These are phyloP conservation scores for Gortyna flavago DNA, from an alignment of 2,888 invertebrate genomes.

Conservation along the genomic window DNA sequence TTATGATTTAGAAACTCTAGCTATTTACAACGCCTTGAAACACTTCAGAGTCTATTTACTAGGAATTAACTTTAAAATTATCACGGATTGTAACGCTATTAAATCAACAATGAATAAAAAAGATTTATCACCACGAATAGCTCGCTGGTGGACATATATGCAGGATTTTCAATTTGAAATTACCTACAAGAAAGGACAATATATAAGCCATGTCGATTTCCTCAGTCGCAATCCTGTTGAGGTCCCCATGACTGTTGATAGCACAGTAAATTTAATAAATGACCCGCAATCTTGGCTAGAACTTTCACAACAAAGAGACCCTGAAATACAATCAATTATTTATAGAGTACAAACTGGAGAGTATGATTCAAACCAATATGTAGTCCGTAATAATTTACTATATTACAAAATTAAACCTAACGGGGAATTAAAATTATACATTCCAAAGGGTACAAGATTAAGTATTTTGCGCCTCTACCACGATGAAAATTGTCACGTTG, in stretches of 20 bases:
- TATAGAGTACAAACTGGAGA: background rate
- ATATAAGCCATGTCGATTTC: background rate
- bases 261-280: background rate
- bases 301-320: background rate
- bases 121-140: conserved; percentile 4
- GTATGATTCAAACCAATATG: background rate
- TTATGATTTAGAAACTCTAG: conserved; percentile 4
- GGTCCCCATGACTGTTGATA: conserved; percentile 1
- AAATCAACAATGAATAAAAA: conserved; percentile 6
- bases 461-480: background rate
- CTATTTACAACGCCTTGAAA: conserved; percentile 63
- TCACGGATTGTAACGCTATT: conserved; percentile 10
- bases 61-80: conserved; percentile 3
- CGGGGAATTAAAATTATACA: background rate
- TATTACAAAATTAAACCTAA: background rate
- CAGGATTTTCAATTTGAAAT: conserved; percentile 8
- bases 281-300: conserved; percentile 7
- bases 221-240: conserved; percentile 13
- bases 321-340: background rate
- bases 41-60: conserved; percentile 2
- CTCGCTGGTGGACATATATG: conserved; percentile 8
- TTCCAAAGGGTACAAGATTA: background rate
- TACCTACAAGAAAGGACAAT: conserved; percentile 7
- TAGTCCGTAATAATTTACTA: conserved; percentile 1
- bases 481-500: background rate